Evolutionary conservation across 2,888 invertebrate genomes (phyloP).

Genomic region (Exocentrus adspersus): DNA sequence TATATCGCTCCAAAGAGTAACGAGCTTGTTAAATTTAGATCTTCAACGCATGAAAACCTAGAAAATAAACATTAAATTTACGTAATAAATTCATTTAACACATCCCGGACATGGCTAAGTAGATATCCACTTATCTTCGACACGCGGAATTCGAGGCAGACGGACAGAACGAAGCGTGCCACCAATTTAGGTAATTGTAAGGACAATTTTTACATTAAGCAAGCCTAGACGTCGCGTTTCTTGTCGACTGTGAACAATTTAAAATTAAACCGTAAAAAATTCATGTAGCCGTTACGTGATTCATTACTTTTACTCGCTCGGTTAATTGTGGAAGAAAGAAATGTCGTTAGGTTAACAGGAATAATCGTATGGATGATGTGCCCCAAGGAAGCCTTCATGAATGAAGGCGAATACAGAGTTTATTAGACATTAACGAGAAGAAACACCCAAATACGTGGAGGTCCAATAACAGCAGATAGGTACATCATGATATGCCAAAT

Average conservation of each 20-base stretch:
- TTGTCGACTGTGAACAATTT: slow-evolving; percentile 16
- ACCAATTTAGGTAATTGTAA: slow-evolving; percentile 33
- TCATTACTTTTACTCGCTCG: slow-evolving; percentile 8
- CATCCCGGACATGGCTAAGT: slow-evolving; percentile 62
- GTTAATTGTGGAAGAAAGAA: neutral
- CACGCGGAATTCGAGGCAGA: slow-evolving; percentile 54
- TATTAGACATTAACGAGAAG: too few relatives aligned
- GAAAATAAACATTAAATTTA: slow-evolving; percentile 35
- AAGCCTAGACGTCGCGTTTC: slow-evolving; percentile 25
- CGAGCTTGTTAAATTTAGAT: slow-evolving; percentile 12
- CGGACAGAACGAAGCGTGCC: slow-evolving; percentile 40
- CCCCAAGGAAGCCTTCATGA: too few relatives aligned
- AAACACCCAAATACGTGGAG: too few relatives aligned
- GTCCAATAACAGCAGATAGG: too few relatives aligned
- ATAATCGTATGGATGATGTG: slow-evolving; percentile 9
- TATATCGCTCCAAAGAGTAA: neutral
- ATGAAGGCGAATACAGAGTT: too few relatives aligned
- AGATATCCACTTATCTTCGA: slow-evolving; percentile 52
- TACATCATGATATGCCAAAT: too few relatives aligned
- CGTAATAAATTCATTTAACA: slow-evolving; percentile 58
- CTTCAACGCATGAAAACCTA: slow-evolving; percentile 9
- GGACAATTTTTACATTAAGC: slow-evolving; percentile 35
- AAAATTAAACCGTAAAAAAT: slow-evolving; percentile 25
- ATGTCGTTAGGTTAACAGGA: neutral
- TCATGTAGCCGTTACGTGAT: slow-evolving; percentile 16